A percentile compares a stretch with the other conserved stretches of the same genome.
Conservation (phyloP, 2,113 vertebrate species). For the Turnix velox region DNA sequence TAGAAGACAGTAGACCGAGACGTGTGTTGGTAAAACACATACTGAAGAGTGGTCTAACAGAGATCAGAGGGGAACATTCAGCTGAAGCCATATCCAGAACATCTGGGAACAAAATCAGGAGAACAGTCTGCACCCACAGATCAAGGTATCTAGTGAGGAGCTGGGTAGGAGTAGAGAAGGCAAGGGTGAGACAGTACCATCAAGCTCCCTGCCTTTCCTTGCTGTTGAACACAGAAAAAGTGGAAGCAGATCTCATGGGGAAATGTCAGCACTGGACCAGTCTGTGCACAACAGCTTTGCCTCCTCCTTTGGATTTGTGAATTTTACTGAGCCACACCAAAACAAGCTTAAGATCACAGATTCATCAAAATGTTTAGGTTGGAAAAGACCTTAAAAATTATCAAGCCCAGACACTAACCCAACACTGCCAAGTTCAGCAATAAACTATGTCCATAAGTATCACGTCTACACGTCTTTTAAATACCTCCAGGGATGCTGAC, state of each 20-base stretch:
- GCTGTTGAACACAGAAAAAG: neutral
- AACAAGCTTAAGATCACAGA: neutral
- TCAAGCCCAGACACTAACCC: neutral
- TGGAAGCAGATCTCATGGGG: neutral
- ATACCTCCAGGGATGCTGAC: neutral
- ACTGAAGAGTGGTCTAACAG: neutral
- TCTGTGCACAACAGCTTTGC: neutral
- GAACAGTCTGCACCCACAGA: neutral
- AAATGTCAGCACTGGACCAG: neutral
- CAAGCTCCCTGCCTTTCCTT: neutral
- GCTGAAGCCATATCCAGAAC: neutral
- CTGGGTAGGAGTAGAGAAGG: neutral
- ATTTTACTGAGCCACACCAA: neutral
- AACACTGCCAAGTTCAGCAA: neutral
- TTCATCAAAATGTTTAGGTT: neutral
- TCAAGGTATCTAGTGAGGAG: neutral
- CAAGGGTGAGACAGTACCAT: neutral
- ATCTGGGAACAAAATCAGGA: neutral
- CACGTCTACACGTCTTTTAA: neutral
- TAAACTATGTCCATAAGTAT: neutral
- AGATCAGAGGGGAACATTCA: neutral
- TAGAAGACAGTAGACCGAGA: neutral
- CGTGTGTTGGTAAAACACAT: neutral
- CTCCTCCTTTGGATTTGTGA: neutral
- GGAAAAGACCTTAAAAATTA: neutral